A percentile compares a stretch with the other conserved stretches of the same genome.
phyloP scores from a whole-genome alignment of 2,888 invertebrate genomes.

The Danaus chrysippus region DNA sequence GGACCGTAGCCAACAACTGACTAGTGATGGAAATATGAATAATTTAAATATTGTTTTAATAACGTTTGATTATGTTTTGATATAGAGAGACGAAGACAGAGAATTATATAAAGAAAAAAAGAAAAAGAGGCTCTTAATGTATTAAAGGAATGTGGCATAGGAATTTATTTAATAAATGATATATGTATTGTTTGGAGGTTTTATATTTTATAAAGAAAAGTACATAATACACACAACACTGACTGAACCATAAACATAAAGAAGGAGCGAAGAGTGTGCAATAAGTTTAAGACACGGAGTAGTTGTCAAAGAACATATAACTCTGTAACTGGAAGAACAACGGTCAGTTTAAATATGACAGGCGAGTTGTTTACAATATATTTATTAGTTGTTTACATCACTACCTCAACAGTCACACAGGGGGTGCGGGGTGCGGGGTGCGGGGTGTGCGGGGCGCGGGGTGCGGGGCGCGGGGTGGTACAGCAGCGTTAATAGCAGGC shows the following conservation, averaged over 20 bases:
- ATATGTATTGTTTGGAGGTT: no score
- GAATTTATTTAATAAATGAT: no score
- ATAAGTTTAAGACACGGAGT: no score
- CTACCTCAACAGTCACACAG: conserved; percentile 39
- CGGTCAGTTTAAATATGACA: not conserved
- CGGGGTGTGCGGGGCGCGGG: no score
- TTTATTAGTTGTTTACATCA: conserved; percentile 43
- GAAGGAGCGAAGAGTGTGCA: no score
- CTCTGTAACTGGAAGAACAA: not conserved
- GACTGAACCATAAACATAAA: no score
- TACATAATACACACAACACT: no score
- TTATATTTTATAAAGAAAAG: no score
- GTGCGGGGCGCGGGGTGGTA: conserved; percentile 43
- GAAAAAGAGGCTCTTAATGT: no score
- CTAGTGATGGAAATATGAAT: conserved; percentile 32
- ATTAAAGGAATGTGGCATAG: no score
- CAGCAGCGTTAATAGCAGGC: conserved; percentile 74
- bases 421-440: not conserved
- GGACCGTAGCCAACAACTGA: conserved; percentile 24
- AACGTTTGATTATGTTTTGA: conserved; percentile 17
- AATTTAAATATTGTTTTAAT: conserved; percentile 26
- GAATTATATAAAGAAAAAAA: no score
- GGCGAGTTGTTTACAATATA: conserved; percentile 5
- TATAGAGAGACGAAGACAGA: not conserved
- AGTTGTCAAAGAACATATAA: no score